Conservation (phyloP, 2,797 vertebrate genomes). For the Jordanella pulchra region DNA sequence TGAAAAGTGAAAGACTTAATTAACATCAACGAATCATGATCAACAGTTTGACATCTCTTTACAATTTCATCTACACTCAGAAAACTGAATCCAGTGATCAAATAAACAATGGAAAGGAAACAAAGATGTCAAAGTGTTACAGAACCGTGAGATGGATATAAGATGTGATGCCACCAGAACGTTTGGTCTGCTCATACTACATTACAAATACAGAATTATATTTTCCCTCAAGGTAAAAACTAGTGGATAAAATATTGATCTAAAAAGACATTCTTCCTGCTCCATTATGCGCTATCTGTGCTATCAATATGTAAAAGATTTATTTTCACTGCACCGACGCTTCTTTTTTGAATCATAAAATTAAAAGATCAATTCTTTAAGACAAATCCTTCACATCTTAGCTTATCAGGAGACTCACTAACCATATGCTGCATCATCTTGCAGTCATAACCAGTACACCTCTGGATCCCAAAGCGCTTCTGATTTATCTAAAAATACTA, state of each 20-base stretch:
- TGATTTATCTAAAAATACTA: slow-evolving; percentile 35
- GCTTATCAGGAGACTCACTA: slow-evolving; percentile 22
- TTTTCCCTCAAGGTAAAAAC: slow-evolving; percentile 19
- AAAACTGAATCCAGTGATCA: slow-evolving; percentile 8
- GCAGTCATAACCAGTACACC: slow-evolving; percentile 9
- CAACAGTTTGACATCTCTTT: slow-evolving; percentile 73
- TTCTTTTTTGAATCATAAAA: not conserved
- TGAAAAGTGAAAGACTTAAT: slow-evolving; percentile 67
- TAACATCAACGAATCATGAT: slow-evolving; percentile 65
- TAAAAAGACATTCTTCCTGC: slow-evolving; percentile 6
- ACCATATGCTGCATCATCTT: slow-evolving; percentile 38
- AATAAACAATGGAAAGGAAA: slow-evolving; percentile 7
- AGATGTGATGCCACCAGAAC: slow-evolving; percentile 52
- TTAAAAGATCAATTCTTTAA: not conserved
- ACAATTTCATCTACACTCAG: not conserved
- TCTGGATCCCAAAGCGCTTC: slow-evolving; percentile 2
- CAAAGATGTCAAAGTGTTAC: slow-evolving; percentile 74
- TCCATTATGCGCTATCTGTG: slow-evolving; percentile 29
- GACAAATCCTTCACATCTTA: slow-evolving; percentile 12
- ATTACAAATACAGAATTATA: slow-evolving; percentile 3
- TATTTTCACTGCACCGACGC: no score
- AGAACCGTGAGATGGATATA: slow-evolving; percentile 60
- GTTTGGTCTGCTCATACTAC: slow-evolving; percentile 22
- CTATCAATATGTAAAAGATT: slow-evolving; percentile 16
- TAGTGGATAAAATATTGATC: slow-evolving; percentile 25